phyloP scores from a whole-genome alignment of 1,140 invertebrate genomes.

The Nephotettix cincticeps region DNA sequence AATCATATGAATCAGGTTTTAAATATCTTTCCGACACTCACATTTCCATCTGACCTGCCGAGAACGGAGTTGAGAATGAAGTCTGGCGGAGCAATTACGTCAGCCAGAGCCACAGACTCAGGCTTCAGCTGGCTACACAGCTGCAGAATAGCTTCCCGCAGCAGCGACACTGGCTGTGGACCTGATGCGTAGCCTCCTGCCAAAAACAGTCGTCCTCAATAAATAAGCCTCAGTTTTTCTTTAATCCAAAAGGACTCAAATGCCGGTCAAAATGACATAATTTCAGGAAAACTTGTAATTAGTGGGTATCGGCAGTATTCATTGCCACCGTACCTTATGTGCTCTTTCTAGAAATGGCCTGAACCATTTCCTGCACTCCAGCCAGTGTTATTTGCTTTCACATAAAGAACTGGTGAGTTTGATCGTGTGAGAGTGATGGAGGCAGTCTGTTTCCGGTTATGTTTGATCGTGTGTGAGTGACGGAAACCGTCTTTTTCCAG shows the following conservation, averaged over 20 bases:
- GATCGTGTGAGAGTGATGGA: no score
- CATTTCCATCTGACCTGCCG: conserved; percentile 74
- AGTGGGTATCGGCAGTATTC: no score
- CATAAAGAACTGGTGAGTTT: no score
- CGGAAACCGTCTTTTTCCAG: no score
- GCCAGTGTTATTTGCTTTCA: no score
- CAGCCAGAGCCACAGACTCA: conserved; percentile 76
- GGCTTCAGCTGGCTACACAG: conserved; percentile 64
- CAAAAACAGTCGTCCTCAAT: background rate
- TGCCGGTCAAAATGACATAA: background rate
- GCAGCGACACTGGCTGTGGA: conserved; percentile 48
- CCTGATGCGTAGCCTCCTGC: conserved; percentile 37
- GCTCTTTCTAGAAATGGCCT: no score
- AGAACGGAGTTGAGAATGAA: conserved; percentile 79
- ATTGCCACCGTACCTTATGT: no score
- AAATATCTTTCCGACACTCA: no score
- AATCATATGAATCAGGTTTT: no score
- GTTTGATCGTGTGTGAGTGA: no score
- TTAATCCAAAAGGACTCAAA: background rate
- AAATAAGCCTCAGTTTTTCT: background rate
- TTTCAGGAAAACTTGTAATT: background rate
- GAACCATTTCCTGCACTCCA: no score
- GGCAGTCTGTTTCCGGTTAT: no score
- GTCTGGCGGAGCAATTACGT: conserved; percentile 85
- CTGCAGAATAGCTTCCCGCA: conserved; percentile 53